Percentiles rank a stretch among this genome's conserved stretches.
phyloP scores from a whole-genome alignment of 2,797 vertebrate species.

The Melanotaenia trifasciata region DNA sequence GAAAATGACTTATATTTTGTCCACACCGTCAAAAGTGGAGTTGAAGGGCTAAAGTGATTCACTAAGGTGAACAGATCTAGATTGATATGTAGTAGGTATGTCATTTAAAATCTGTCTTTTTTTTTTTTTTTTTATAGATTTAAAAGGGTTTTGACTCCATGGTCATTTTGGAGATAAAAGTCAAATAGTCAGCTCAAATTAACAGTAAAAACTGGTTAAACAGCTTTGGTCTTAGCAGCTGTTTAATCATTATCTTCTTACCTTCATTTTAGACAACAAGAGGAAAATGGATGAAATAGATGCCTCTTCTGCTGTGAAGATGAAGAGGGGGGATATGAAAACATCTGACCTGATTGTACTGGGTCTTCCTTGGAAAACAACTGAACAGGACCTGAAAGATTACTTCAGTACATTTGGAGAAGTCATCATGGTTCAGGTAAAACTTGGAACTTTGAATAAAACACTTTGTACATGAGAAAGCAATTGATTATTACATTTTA shows the following conservation, averaged over 20 bases:
- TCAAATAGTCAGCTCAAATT: too few relatives aligned
- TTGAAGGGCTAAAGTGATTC: not conserved
- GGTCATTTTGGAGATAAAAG: too few relatives aligned
- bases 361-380: conserved; percentile 97
- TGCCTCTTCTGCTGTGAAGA: conserved; percentile 95
- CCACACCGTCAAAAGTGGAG: not conserved
- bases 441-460: not conserved
- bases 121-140: not conserved
- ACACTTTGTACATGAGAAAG: not conserved
- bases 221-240: not conserved
- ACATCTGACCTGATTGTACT: conserved; percentile 97
- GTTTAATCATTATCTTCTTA: too few relatives aligned
- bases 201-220: too few relatives aligned
- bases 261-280: conserved; percentile 89
- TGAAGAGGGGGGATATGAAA: conserved; percentile 97
- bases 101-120: not conserved
- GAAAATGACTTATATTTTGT: not conserved
- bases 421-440: conserved; percentile 99
- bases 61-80: not conserved
- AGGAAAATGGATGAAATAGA: conserved; percentile 99
- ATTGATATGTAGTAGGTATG: not conserved
- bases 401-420: conserved; percentile 98
- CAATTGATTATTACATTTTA: not conserved
- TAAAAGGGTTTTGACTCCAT: too few relatives aligned
- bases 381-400: conserved; percentile 97